These are phyloP conservation scores for Ifrita kowaldi DNA, from an alignment of 2,113 vertebrate genomes.

Conservation along the genomic window DNA sequence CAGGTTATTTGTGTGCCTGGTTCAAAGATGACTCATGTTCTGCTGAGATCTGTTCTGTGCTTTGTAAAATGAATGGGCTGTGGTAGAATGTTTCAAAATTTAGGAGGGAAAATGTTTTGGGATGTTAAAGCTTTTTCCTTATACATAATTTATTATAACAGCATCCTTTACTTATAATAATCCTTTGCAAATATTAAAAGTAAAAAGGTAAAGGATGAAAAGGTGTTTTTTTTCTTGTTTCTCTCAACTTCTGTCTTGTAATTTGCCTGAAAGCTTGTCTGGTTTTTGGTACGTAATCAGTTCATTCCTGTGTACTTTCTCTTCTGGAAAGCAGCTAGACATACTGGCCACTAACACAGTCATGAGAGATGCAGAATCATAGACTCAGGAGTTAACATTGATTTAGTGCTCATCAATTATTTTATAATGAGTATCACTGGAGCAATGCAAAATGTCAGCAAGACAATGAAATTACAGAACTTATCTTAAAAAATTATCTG, in stretches of 20 bases:
- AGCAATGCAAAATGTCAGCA: not conserved
- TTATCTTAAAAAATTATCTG: not conserved
- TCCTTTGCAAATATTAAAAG: not conserved
- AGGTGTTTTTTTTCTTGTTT: not conserved
- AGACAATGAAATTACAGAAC: not conserved
- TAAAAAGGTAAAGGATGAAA: not conserved
- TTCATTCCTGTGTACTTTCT: not conserved
- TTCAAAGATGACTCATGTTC: not conserved
- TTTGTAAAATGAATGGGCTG: not conserved
- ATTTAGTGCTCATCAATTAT: conserved; percentile 1
- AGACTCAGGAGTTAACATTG: not conserved
- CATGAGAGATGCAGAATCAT: not conserved
- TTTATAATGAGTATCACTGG: not conserved
- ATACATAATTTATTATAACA: not conserved
- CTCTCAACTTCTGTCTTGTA: not conserved
- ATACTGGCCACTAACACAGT: not conserved
- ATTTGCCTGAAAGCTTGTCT: not conserved
- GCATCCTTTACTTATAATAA: not conserved
- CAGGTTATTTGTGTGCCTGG: not conserved
- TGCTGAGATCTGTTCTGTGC: not conserved
- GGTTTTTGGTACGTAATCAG: not conserved
- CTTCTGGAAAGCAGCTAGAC: not conserved
- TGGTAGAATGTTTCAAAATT: not conserved
- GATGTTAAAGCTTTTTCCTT: not conserved
- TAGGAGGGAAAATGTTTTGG: not conserved